These are phyloP conservation scores for Lycodopsis pacificus DNA, from an alignment of 2,797 vertebrate genomes.

Conservation along the genomic window DNA sequence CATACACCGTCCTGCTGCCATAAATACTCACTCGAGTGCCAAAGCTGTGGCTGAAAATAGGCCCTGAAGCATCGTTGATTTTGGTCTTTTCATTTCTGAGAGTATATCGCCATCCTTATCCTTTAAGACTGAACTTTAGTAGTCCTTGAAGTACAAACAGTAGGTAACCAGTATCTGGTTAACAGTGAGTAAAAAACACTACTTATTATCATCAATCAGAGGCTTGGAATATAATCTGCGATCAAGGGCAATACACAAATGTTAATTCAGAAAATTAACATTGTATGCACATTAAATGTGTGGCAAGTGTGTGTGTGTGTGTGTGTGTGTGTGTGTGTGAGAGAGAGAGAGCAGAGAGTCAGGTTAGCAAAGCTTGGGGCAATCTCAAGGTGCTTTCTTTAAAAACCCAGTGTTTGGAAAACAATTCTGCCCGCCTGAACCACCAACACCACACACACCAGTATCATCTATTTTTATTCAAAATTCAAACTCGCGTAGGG, in stretches of 20 bases:
- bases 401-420: constrained; percentile 16
- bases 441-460: background rate
- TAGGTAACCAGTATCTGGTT: background rate
- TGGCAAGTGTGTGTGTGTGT: background rate
- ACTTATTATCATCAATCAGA: background rate
- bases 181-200: background rate
- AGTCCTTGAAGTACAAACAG: background rate
- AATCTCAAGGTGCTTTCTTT: constrained; percentile 21
- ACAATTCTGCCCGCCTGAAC: constrained; percentile 10
- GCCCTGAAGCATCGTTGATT: background rate
- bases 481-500: background rate
- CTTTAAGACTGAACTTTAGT: background rate
- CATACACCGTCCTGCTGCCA: constrained; percentile 3
- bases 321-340: background rate
- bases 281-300: background rate
- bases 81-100: background rate
- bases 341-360: background rate
- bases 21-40: constrained; percentile 17
- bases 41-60: constrained; percentile 25
- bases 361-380: constrained; percentile 17
- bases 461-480: background rate
- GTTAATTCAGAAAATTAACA: constrained; percentile 8
- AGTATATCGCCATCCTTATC: background rate
- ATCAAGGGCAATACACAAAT: background rate
- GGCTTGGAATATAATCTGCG: background rate